Evolutionary conservation across 2,888 invertebrate species (phyloP).

Genomic region (Stratiomys singularior): DNA sequence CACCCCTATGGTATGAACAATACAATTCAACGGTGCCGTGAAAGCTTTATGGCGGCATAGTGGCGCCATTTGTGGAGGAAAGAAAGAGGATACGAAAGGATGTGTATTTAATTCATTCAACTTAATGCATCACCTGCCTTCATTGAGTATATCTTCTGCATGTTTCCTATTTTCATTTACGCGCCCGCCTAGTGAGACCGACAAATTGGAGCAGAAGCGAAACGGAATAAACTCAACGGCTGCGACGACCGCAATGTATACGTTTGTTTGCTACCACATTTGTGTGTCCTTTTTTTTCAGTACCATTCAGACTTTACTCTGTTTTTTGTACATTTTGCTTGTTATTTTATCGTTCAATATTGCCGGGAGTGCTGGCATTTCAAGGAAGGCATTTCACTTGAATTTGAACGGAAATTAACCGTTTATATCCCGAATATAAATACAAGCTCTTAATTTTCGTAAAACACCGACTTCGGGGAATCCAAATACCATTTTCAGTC

Average conservation of each 20-base stretch:
- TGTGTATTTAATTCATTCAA: constrained; percentile 21
- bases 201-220: neutral
- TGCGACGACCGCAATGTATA: neutral
- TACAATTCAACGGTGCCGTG: neutral
- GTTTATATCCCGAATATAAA: constrained; percentile 16
- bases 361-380: neutral
- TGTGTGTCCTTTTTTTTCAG: neutral
- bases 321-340: neutral
- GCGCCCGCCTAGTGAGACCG: no score
- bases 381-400: neutral
- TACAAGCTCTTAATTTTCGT: neutral
- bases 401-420: constrained; percentile 7
- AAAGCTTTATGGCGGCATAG: neutral
- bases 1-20: neutral
- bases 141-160: constrained; percentile 10
- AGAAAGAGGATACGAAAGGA: neutral
- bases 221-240: neutral
- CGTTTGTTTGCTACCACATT: constrained; percentile 11
- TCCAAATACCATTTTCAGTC: neutral
- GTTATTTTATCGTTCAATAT: neutral
- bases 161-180: neutral
- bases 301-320: neutral
- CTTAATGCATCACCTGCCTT: constrained; percentile 21
- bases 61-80: neutral
- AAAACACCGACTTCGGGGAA: no score